Conservation (phyloP, 2,797 vertebrate species). For the Protosalanx chinensis region DNA sequence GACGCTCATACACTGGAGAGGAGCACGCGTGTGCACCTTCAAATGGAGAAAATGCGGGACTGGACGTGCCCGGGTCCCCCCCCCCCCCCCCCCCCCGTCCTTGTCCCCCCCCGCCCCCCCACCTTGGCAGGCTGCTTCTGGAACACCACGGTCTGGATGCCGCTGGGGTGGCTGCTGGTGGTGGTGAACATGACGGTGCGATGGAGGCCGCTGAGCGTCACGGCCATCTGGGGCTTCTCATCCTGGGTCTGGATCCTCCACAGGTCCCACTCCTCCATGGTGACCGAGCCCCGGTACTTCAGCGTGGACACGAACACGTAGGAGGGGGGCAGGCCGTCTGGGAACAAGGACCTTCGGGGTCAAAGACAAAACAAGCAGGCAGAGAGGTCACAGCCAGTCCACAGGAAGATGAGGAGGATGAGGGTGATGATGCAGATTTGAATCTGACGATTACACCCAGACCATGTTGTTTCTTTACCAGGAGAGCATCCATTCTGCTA, state of each 20-base stretch:
- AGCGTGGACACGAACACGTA: conserved; percentile 96
- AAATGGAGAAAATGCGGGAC: no score
- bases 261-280: conserved; percentile 90
- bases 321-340: conserved; percentile 94
- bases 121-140: conserved; percentile 79
- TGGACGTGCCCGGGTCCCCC: no score
- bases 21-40: no score
- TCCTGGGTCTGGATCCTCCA: conserved; percentile 90
- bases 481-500: no score
- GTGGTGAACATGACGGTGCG: conserved; percentile 86
- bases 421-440: no score
- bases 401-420: no score
- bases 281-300: conserved; percentile 84
- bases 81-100: no score
- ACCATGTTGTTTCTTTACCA: no score
- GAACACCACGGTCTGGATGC: conserved; percentile 84
- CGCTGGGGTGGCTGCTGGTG: conserved; percentile 77
- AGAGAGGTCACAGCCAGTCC: no score
- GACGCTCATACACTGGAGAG: no score
- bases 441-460: no score
- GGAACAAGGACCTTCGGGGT: conserved; percentile 82
- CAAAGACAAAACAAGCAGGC: conserved; percentile 13
- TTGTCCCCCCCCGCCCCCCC: conserved; percentile 19
- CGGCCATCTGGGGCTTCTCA: conserved; percentile 88
- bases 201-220: conserved; percentile 85